Conservation (phyloP, 2,797 vertebrate genomes). For the Ctenosaura bakeri region DNA sequence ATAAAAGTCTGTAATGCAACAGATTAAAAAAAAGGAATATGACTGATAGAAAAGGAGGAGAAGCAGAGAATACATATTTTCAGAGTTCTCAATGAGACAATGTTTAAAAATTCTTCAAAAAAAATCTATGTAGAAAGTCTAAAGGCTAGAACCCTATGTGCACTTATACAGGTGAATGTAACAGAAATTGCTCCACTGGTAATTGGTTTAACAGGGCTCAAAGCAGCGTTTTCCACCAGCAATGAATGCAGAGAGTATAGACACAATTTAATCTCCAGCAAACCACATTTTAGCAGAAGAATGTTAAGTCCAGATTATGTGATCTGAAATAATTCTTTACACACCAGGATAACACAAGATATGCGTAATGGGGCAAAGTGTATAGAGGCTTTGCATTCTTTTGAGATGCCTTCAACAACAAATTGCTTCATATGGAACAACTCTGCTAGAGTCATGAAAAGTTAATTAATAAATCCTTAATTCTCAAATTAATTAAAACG, state of each 20-base stretch:
- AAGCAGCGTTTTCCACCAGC: background rate
- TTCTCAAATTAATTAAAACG: conserved; percentile 74
- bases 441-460: conserved; percentile 64
- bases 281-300: conserved; percentile 7
- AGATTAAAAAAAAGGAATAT: conserved; percentile 25
- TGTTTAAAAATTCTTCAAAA: background rate
- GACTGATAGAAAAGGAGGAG: background rate
- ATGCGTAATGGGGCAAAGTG: background rate
- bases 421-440: conserved; percentile 69
- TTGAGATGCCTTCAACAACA: conserved; percentile 65
- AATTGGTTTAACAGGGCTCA: background rate
- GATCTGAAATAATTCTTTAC: conserved; percentile 19
- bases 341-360: background rate
- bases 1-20: conserved; percentile 8
- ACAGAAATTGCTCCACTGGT: background rate
- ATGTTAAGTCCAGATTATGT: background rate
- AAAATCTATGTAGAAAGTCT: background rate
- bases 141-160: background rate
- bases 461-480: conserved; percentile 69
- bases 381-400: conserved; percentile 59
- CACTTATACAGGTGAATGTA: background rate
- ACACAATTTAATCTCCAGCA: background rate
- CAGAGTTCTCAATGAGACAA: conserved; percentile 10
- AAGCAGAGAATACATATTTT: conserved; percentile 5
- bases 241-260: background rate